Evolutionary conservation across 92 coral and sea anemone genomes (phyloP).

Genomic region (Actinernus sp.): DNA sequence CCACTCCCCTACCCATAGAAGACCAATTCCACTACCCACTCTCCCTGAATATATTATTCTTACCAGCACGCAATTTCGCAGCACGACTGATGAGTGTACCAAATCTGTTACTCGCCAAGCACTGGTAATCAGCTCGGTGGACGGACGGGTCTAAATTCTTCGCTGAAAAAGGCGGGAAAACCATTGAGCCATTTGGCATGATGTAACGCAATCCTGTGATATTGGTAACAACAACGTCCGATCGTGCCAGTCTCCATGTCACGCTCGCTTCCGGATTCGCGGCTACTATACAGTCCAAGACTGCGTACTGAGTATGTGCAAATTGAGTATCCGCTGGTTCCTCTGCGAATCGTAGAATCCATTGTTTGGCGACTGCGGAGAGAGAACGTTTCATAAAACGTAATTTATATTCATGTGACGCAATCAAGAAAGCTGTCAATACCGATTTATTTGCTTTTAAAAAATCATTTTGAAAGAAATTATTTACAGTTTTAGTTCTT

Average conservation of each 20-base stretch:
- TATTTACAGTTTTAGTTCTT: too few relatives aligned
- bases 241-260: slow-evolving; percentile 75
- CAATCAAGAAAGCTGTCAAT: too few relatives aligned
- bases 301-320: slow-evolving; percentile 89
- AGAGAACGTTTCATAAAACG: too few relatives aligned
- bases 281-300: slow-evolving; percentile 76
- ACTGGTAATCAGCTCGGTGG: slow-evolving; percentile 85
- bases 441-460: too few relatives aligned
- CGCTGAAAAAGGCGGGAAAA: slow-evolving; percentile 86
- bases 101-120: slow-evolving; percentile 73
- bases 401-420: too few relatives aligned
- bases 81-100: slow-evolving; percentile 81
- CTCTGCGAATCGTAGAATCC: slow-evolving; percentile 82
- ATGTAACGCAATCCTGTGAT: slow-evolving; percentile 78
- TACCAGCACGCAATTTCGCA: slow-evolving; percentile 91
- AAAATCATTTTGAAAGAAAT: too few relatives aligned
- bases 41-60: too few relatives aligned
- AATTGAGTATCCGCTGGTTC: slow-evolving; percentile 95
- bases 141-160: slow-evolving; percentile 60
- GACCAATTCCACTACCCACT: too few relatives aligned
- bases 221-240: slow-evolving; percentile 46
- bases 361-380: slow-evolving; percentile 57
- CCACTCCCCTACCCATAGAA: too few relatives aligned
- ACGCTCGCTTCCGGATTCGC: slow-evolving; percentile 72
- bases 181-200: slow-evolving; percentile 84